Evolutionary conservation across 2,797 vertebrate genomes (phyloP).

Genomic region (Alosa sapidissima): DNA sequence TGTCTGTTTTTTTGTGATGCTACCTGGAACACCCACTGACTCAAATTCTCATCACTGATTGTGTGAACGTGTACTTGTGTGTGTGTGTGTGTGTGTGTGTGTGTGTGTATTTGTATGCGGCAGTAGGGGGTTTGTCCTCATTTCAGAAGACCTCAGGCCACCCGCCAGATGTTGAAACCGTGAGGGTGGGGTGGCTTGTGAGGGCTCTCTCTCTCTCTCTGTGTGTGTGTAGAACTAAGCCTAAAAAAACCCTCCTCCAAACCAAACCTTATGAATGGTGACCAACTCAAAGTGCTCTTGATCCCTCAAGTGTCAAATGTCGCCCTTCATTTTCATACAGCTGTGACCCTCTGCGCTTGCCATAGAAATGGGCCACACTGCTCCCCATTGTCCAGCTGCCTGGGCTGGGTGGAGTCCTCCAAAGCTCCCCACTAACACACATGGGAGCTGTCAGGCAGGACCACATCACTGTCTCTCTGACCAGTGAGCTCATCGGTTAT

Average conservation of each 20-base stretch:
- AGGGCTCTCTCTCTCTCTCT: neutral
- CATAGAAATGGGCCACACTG: conserved; percentile 7
- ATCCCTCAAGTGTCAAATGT: conserved; percentile 4
- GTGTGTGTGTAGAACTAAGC: neutral
- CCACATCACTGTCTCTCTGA: neutral
- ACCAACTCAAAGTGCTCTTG: neutral
- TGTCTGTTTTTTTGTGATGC: neutral
- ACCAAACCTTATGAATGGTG: neutral
- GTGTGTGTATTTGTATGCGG: conserved; percentile 23
- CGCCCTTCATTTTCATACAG: conserved; percentile 6
- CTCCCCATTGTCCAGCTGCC: neutral
- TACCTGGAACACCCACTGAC: neutral
- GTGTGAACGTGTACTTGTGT: neutral
- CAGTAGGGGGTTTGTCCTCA: conserved; percentile 28
- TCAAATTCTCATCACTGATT: neutral
- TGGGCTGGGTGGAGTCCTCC: neutral
- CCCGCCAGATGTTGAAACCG: conserved; percentile 37
- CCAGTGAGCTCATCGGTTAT: neutral
- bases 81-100: conserved; percentile 1
- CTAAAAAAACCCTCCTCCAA: neutral
- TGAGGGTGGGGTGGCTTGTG: conserved; percentile 24
- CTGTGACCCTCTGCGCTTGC: conserved; percentile 10
- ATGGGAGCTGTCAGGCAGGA: neutral
- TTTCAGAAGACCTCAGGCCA: conserved; percentile 34
- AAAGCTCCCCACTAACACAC: neutral